Evolutionary conservation across 1,140 invertebrate genomes (phyloP).

Genomic region (Bombyx mandarina): DNA sequence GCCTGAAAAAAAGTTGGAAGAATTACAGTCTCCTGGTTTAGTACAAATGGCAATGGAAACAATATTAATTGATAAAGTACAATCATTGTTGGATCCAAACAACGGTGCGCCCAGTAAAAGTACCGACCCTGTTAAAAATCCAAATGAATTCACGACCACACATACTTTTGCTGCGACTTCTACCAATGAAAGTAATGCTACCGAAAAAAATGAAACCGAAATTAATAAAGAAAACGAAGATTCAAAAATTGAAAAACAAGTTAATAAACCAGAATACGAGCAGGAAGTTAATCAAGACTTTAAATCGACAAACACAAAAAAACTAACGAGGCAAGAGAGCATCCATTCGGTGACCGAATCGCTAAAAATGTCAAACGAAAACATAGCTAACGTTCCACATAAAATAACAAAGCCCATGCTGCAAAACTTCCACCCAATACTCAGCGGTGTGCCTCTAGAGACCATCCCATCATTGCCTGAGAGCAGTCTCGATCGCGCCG

Average conservation of each 20-base stretch:
- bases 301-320: conserved; percentile 15
- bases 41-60: conserved; percentile 41
- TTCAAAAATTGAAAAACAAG: neutral
- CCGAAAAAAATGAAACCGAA: neutral
- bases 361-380: conserved; percentile 52
- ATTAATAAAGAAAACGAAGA: conserved; percentile 1
- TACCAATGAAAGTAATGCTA: neutral
- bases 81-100: conserved; percentile 6
- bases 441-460: conserved; percentile 48
- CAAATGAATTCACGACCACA: neutral
- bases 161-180: neutral
- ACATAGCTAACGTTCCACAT: conserved; percentile 30
- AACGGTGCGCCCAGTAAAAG: neutral
- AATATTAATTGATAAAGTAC: conserved; percentile 36
- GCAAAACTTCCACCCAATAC: conserved; percentile 53
- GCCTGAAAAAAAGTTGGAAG: conserved; percentile 2
- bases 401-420: conserved; percentile 42
- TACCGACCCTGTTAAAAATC: neutral
- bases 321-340: conserved; percentile 46
- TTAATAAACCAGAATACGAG: too few relatives aligned
- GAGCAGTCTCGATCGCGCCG: conserved; percentile 39
- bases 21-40: conserved; percentile 16
- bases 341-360: conserved; percentile 35
- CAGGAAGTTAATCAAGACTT: too few relatives aligned
- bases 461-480: conserved; percentile 60